These are phyloP conservation scores for Aquatica leii DNA, from an alignment of 2,888 invertebrate genomes.

Conservation along the genomic window DNA sequence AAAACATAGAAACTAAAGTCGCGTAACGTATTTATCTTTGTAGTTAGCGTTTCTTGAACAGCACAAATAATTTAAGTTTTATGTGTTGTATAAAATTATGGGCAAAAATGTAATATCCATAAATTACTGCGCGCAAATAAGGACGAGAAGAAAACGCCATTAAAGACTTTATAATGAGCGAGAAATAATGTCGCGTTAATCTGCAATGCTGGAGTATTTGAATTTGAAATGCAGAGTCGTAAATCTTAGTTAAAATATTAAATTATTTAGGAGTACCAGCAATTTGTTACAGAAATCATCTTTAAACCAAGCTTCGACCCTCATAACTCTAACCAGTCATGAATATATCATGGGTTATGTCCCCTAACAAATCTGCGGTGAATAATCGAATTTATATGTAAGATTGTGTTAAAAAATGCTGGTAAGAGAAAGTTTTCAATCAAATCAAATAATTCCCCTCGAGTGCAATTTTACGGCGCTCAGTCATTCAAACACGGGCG, in stretches of 20 bases:
- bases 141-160: conserved; percentile 14
- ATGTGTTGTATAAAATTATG: too few species aligned
- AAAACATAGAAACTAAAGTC: too few species aligned
- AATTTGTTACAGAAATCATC: conserved; percentile 60
- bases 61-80: too few species aligned
- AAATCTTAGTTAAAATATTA: conserved; percentile 56
- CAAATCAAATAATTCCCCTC: conserved; percentile 78
- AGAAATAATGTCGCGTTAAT: conserved; percentile 34
- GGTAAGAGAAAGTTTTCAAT: conserved; percentile 66
- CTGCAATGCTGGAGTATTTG: conserved; percentile 30
- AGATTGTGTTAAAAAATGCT: conserved; percentile 58
- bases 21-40: too few species aligned
- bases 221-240: conserved; percentile 36
- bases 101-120: too few species aligned
- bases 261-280: conserved; percentile 58
- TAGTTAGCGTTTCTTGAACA: too few species aligned
- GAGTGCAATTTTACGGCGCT: conserved; percentile 75
- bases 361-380: conserved; percentile 61
- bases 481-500: conserved; percentile 60
- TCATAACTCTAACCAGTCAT: conserved; percentile 58
- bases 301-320: conserved; percentile 56
- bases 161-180: conserved; percentile 33
- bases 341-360: conserved; percentile 58
- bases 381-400: conserved; percentile 62
- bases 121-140: conserved; percentile 13